These are phyloP conservation scores for Brachionus rotundiformis DNA, from an alignment of 1,140 invertebrate species.

Conservation along the genomic window DNA sequence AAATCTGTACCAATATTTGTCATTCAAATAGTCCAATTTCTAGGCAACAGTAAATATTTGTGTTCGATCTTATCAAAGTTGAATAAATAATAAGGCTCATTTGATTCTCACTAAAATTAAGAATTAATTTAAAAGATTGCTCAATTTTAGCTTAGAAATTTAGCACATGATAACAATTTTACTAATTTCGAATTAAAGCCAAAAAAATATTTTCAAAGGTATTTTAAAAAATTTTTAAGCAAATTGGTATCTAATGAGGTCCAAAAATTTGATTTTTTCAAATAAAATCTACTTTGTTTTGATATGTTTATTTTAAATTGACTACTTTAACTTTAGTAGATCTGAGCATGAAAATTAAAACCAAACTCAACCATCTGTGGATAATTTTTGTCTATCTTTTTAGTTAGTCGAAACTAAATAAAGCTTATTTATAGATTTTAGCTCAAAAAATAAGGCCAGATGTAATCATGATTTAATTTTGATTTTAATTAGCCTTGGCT, in stretches of 20 bases:
- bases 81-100: background rate
- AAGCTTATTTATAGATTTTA: background rate
- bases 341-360: background rate
- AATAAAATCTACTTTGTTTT: background rate
- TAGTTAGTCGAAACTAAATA: background rate
- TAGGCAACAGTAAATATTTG: conserved; percentile 14
- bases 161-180: background rate
- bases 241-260: background rate
- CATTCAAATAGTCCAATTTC: background rate
- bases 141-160: background rate
- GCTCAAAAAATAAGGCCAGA: background rate
- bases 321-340: background rate
- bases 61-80: background rate
- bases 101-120: background rate
- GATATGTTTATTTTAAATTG: background rate
- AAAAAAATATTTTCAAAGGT: background rate
- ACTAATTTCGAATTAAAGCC: background rate
- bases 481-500: background rate
- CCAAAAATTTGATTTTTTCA: background rate
- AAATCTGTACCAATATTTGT: background rate
- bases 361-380: background rate
- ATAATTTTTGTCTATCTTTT: background rate
- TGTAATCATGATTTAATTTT: background rate
- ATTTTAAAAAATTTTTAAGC: background rate
- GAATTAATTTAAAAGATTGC: background rate